Evolutionary conservation across 2,113 vertebrate genomes (phyloP).

Genomic region (Nannobrachium achirus): DNA sequence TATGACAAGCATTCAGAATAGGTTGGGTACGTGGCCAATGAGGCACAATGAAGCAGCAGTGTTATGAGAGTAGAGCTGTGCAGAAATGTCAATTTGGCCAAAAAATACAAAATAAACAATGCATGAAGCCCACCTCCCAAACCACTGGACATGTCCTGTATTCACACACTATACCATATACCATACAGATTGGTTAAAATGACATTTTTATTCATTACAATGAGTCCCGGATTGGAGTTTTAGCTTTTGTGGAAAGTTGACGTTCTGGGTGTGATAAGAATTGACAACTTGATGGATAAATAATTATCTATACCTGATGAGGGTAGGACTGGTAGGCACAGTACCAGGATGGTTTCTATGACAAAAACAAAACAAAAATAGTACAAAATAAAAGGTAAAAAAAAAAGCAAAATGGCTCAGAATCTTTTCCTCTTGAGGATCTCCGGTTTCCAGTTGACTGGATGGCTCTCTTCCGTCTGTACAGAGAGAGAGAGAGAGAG

Average conservation of each 20-base stretch:
- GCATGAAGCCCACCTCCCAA: too few species aligned
- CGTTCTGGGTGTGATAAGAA: background rate
- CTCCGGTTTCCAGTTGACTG: conserved; percentile 98
- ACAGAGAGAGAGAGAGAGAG: conserved; percentile 43
- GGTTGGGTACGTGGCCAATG: too few species aligned
- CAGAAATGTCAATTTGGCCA: too few species aligned
- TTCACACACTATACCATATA: too few species aligned
- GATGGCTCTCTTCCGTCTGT: conserved; percentile 97
- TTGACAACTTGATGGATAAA: background rate
- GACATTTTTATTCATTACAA: too few species aligned
- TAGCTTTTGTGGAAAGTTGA: background rate
- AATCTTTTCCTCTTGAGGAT: conserved; percentile 98
- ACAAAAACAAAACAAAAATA: conserved; percentile 17
- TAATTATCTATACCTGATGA: conserved; percentile 16
- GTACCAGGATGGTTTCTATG: conserved; percentile 18
- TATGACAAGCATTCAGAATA: too few species aligned
- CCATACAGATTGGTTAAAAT: too few species aligned
- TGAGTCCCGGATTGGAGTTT: background rate
- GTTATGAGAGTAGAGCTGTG: too few species aligned
- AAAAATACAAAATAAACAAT: too few species aligned
- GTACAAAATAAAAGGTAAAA: conserved; percentile 17
- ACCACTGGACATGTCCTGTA: too few species aligned
- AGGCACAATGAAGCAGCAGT: too few species aligned
- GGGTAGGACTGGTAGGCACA: conserved; percentile 11
- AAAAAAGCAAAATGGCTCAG: conserved; percentile 65